Base-by-base conservation (phyloP, 2,797 vertebrate species). In the Ibycter americanus region DNA sequence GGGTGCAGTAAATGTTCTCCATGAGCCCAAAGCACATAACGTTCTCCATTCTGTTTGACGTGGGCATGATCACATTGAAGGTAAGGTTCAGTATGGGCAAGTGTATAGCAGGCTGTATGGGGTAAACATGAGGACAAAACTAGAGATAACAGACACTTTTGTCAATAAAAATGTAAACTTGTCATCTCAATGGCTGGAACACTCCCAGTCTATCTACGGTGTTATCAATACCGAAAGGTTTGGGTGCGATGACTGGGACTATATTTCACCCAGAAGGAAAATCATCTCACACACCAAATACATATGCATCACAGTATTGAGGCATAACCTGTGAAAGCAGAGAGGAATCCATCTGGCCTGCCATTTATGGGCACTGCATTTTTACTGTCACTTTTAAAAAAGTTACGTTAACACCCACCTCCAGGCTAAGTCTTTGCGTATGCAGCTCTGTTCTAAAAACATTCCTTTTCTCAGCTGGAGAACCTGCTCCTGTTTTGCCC, bases 331-430 rank as follows among this genome's bases (percentile, higher is more conserved):
- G 8, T 81, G 87, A 86, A 93, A 92, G 55, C 82, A 88, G 54
- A 34, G 77, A 86, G 62, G 90, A 83, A 93, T 93, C 94, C 96
- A 94, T 93, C 87, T 96, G 94, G 70, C 65, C 87, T 8, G 2
- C 83, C 94, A 78, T 92, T 93, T 81, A 44, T 51, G 92, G 92
- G 74, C 76, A 40, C 79, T 87, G 87, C 67, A 96, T 83, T 91
- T 96, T 85, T 86, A 19, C 87, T 95, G 94, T 90, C 95, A 79
- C 89, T 95, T 95, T 83, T 52, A 1, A n/a, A 94, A 87, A 74
- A 94, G 83, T 96, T 88, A 88, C 36, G 17, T 79, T 95, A 63
- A 96, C 91, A 96, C 89, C 93, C 95, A 95, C 91, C 93, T 95
- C 96, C 96, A 71, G 95, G 89, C 56, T 54, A 83, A 65, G 90